These are phyloP conservation scores for Hippoglossus stenolepis DNA, from an alignment of 2,113 vertebrate genomes.

Conservation along the genomic window DNA sequence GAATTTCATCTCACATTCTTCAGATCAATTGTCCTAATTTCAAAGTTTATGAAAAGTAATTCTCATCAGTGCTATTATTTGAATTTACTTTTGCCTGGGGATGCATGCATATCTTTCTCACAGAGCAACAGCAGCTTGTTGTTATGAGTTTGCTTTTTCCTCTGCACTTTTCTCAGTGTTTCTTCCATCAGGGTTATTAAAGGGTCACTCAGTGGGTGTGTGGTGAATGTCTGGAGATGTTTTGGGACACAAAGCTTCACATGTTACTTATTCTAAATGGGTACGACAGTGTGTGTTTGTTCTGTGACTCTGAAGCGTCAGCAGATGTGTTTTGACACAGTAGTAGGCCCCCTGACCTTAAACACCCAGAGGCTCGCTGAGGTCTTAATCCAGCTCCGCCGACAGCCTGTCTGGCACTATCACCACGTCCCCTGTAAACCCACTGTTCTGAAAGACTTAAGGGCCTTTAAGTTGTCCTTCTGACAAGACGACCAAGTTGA, in stretches of 20 bases:
- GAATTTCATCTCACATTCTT: too few relatives aligned
- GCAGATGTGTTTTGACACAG: conserved; percentile 13
- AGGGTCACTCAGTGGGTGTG: neutral
- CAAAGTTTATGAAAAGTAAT: too few relatives aligned
- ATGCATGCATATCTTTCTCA: too few relatives aligned
- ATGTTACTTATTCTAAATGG: neutral
- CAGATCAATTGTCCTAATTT: too few relatives aligned
- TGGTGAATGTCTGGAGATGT: conserved; percentile 12
- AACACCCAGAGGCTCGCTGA: conserved; percentile 8
- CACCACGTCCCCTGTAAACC: conserved; percentile 30
- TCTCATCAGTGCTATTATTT: too few relatives aligned
- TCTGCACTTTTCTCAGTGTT: too few relatives aligned
- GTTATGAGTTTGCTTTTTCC: too few relatives aligned
- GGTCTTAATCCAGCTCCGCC: conserved; percentile 31
- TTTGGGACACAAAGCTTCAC: neutral
- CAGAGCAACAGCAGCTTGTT: too few relatives aligned
- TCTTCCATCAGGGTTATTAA: too few relatives aligned
- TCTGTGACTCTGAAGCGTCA: neutral
- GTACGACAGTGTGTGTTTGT: neutral
- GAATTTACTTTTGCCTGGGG: too few relatives aligned
- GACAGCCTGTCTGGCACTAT: conserved; percentile 22
- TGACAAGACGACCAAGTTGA: conserved; percentile 51
- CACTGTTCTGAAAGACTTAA: conserved; percentile 53
- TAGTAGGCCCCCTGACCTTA: conserved; percentile 22
- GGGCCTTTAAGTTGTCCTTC: conserved; percentile 39